Conservation (phyloP, 1,140 invertebrate species). For the Trichoplusia ni region DNA sequence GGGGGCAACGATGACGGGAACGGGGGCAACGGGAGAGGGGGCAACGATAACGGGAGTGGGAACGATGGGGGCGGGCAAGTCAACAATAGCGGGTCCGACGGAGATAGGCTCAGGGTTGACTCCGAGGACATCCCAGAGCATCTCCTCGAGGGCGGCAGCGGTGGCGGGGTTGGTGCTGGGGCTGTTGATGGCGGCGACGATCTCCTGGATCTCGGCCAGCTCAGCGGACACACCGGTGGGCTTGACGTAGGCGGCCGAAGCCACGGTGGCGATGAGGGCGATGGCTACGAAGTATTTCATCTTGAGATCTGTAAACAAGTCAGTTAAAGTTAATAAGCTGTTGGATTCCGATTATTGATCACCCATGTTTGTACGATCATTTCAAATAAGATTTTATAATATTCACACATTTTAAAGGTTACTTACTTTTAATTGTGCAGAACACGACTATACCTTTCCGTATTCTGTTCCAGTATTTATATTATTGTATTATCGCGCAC, state of each 20-base stretch:
- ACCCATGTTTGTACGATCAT: too few species aligned
- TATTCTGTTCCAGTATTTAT: too few species aligned
- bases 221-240: constrained; percentile 1
- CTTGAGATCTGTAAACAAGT: background rate
- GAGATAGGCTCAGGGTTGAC: constrained; percentile 39
- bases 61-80: constrained; percentile 36
- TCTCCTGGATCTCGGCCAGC: constrained; percentile 45
- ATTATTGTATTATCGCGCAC: too few species aligned
- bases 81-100: constrained; percentile 30
- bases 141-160: constrained; percentile 48
- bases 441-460: too few species aligned
- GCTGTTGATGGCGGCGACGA: constrained; percentile 57
- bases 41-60: background rate
- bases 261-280: constrained; percentile 47
- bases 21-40: background rate
- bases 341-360: too few species aligned
- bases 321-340: background rate
- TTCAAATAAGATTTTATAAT: too few species aligned
- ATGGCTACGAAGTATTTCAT: constrained; percentile 64
- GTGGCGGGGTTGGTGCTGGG: constrained; percentile 64
- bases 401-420: too few species aligned
- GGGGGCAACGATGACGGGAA: constrained; percentile 1
- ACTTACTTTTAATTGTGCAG: too few species aligned
- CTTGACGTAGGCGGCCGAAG: constrained; percentile 42
- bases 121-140: constrained; percentile 41